phyloP scores from a whole-genome alignment of 2,888 invertebrate genomes.

The Acleris literana region DNA sequence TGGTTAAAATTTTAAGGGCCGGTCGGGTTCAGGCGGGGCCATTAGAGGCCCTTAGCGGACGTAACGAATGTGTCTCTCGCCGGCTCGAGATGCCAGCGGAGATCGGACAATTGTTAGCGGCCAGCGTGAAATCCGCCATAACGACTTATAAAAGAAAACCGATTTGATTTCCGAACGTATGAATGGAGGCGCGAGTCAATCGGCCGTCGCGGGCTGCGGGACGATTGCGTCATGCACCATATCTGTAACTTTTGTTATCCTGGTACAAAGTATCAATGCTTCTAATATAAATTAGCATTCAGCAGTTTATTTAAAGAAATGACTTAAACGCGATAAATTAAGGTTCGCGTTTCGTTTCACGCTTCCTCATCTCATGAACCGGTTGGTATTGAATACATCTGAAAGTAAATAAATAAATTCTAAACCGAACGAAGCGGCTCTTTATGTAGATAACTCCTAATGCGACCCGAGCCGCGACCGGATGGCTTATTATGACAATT shows the following conservation, averaged over 20 bases:
- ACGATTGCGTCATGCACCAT: constrained; percentile 19
- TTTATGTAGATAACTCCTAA: constrained; percentile 36
- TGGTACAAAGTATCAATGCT: constrained; percentile 1
- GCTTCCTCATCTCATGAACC: constrained; percentile 20
- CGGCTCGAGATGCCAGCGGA: constrained; percentile 63
- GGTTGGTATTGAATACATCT: constrained; percentile 20
- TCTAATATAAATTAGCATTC: constrained; percentile 14
- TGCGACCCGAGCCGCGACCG: constrained; percentile 30
- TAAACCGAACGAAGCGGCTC: constrained; percentile 29
- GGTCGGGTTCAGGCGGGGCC: constrained; percentile 62
- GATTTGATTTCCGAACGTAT: constrained; percentile 47
- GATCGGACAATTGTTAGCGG: constrained; percentile 70
- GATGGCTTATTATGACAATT: constrained; percentile 50
- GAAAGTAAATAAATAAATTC: constrained; percentile 25
- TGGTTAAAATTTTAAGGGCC: constrained; percentile 80
- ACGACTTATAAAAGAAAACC: constrained; percentile 53
- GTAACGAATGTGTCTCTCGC: constrained; percentile 63
- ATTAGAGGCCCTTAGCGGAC: constrained; percentile 78
- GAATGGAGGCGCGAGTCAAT: constrained; percentile 34
- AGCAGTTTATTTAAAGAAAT: constrained; percentile 9
- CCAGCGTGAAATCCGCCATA: constrained; percentile 65
- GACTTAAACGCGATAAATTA: constrained; percentile 12
- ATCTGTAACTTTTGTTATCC: not conserved
- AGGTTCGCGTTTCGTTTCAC: constrained; percentile 19
- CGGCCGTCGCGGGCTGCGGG: constrained; percentile 13